Base-by-base conservation (phyloP, 2,888 invertebrate genomes). In the Clivina fossor region DNA sequence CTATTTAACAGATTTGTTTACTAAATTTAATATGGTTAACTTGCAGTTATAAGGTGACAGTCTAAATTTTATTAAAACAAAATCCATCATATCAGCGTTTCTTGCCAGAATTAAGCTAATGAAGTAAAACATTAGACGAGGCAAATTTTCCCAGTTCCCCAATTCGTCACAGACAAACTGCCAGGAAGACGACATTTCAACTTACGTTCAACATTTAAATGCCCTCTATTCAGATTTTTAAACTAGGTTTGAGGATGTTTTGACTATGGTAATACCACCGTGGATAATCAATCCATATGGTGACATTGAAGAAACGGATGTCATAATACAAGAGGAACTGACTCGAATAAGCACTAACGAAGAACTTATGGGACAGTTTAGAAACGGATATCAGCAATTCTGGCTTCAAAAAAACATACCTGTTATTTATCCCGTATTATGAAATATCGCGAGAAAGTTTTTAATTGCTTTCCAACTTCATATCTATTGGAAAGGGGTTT, bases 181-280 rank as follows among this genome's bases (percentile, higher is more conserved):
- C 46, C 60, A 57, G 28, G 60, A 62, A 46, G 61, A 60, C 20
- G 55, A 62, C 41, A 47, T 62, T 61, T 58, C 40, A 38, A 61
- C 58, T 16, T 64, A 64, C 61, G 56, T 60, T 62, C 61, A 66
- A 66, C 62, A 64, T 62, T 65, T 65, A 59, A 64, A 59, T 60
- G 58, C 32, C 59, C 62, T 66, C 30, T 38, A 66, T 57, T 7
- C 41, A 50, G 63, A 65, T 56, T 66, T 65, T 50, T 44, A 64
- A 59, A 56, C 28, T 24, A 61, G 62, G 56, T 66, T 67, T 62
- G 57, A 66, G 50, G 66, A 66, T 63, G 49, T 66, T 62, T 58
- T 64, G 58, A 64, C 57, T 41, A 60, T 65, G 61, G 58, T 53
- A 54, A 65, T 64, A 58, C 60, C 62, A 58, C 59, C 30, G 43